A percentile compares a stretch with the other conserved stretches of the same genome.
Conservation (phyloP, 2,888 invertebrate genomes). For the Oxytorus armatus region DNA sequence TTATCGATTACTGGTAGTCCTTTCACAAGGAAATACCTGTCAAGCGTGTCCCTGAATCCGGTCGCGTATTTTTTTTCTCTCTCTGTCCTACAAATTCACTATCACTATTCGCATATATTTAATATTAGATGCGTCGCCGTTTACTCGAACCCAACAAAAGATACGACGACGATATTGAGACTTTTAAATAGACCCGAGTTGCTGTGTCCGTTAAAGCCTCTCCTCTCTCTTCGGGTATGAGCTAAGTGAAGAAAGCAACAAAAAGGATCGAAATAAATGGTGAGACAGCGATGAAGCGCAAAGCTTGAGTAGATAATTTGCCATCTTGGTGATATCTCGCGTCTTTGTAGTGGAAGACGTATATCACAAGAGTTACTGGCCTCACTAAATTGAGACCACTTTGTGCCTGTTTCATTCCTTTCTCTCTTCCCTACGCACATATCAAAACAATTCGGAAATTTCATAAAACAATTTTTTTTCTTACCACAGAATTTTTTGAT, state of each 20-base stretch:
- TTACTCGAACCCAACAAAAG: background rate
- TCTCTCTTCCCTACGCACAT: background rate
- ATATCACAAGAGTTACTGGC: conserved; percentile 32
- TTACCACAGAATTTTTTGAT: background rate
- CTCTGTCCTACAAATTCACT: conserved; percentile 45
- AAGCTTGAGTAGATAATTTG: conserved; percentile 26
- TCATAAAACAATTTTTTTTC: background rate
- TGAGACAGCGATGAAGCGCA: conserved; percentile 5
- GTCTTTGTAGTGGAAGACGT: background rate
- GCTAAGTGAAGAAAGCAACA: too few relatives aligned
- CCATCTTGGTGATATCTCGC: conserved; percentile 17
- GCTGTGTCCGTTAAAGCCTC: conserved; percentile 41
- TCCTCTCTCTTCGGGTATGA: conserved; percentile 4
- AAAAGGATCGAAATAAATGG: conserved; percentile 41
- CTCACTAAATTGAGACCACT: conserved; percentile 26
- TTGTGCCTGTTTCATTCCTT: conserved; percentile 7
- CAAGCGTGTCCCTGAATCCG: conserved; percentile 24
- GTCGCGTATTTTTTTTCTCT: conserved; percentile 26
- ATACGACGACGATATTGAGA: background rate
- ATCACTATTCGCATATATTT: conserved; percentile 7
- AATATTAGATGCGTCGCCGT: conserved; percentile 35
- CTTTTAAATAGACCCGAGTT: conserved; percentile 17
- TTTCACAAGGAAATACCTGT: conserved; percentile 32
- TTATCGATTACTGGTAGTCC: background rate
- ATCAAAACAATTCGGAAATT: background rate